Base-by-base conservation (phyloP, 2,888 invertebrate species). In the Melanostoma scalare region DNA sequence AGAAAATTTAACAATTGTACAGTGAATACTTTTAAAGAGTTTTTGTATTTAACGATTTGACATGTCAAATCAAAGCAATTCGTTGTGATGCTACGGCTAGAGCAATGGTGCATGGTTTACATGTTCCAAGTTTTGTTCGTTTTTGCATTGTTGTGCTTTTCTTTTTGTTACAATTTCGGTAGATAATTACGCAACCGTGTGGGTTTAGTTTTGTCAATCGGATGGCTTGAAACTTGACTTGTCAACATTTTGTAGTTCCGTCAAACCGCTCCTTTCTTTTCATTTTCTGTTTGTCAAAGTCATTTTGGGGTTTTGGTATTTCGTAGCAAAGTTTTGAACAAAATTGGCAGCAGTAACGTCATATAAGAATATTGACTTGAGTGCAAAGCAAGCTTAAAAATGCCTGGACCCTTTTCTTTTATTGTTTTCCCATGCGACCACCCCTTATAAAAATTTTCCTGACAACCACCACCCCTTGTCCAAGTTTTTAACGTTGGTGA, bases 21-120 rank as follows among this genome's bases (percentile, higher is more conserved):
- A 53, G 52, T 72, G 48, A 33, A 56, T 68, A 46, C 4, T 8
- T 4, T 44, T 2, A 6, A 10, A 33, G 20, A 20, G 20, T 20
- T 20, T 20, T 44, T 44, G 36, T 6, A 61, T 42, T 79, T 46
- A 36, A 20, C 35, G 52, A 61, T 50, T 20, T 52, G n/a, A 78
- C 69, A 82, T 58, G 82, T 82, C 82, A 82, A n/a, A 76, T 53
- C 48, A 52, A 42, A 40, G 38, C 82, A 82, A n/a, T 68, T 53
- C 48, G 58, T 36, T 38, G 38, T 53, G 33, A 46, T 33, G 58
- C 44, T 30, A 35, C 46, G 72, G 9, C 58, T 38, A 42, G 52
- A 30, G 6, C 9, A 2, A 9, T 42, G 4, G 20, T 36, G 30
- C 9, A 63, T 63, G 31, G n/a, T 50, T 63, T 30, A n/a, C 20